Base-by-base conservation (phyloP, 2,797 vertebrate genomes). In the Brachyrhaphis roseni region DNA sequence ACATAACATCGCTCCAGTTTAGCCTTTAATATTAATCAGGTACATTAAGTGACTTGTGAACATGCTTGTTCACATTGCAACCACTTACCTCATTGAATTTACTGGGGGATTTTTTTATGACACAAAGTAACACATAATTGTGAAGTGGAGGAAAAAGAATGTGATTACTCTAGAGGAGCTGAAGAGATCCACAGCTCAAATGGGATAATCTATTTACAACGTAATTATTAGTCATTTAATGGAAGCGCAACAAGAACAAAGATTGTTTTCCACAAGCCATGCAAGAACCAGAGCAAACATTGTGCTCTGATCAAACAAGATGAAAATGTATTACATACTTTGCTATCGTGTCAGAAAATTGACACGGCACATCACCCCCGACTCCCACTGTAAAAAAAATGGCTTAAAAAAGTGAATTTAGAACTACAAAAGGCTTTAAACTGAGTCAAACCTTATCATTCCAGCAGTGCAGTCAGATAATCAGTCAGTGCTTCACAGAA, bases 1-100 rank as follows among this genome's bases (percentile, higher is more conserved):
- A 79, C 81, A 15, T 11, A 74, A 82, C 78, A 73, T 74, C 41
- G 34, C 31, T 78, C 47, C 11, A 70, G 73, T 79, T 13, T 77
- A 79, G 66, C 10, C 2, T 73, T 20, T 39, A 34, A 0, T 8
- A 70, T 68, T 2, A 83, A 55, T 45, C 8, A 8, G 2, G 12
- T 6, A n/a, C 8, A 76, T 78, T 28, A 77, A 36, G 1, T 43
- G 66, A 68, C 20, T 70, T 3, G 12, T 43, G 20, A 70, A 70
- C 39, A 41, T 41, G 41, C 8, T 70, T 70, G 23, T 5, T 43
- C 23, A 28, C 5, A 71, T 28, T 45, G 5, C 1, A 71, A 28
- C 68, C 26, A 45, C 41, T 28, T 71, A 71, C 13, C 26, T 45
- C 26, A 28, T 43, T 31, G 0, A 13, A 31, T 34, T 62, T 34